Evolutionary conservation across 2,113 vertebrate species (phyloP), one percentile per base, ranked within the genome.

Genomic region (Cephalopterus ornatus): DNA sequence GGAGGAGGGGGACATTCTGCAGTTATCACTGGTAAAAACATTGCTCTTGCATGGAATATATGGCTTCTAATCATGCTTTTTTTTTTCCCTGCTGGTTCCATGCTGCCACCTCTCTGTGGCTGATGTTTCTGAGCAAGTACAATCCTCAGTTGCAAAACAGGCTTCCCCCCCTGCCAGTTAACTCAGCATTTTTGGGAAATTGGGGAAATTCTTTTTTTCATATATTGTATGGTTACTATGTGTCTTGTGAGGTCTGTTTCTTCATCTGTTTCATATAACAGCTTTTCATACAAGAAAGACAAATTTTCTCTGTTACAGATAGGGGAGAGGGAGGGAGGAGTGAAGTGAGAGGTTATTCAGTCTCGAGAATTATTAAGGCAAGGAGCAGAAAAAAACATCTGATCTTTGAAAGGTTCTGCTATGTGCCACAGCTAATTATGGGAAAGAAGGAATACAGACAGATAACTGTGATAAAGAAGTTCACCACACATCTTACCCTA

Each of bases 1-100:
- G 99, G 99, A 87, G 99, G 99, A 88, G 99, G 99, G 11, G 99
- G 99, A 47, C 99, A 99, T 92, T 98, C 99, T 21, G 98, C 97
- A 68, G 41, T 98, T 75, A 77, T 99, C 71, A 99, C 98, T 52
- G 98, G 99, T 99, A 95, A 95, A 82, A 94, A 86, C 50, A 22
- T 75, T 67, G 50, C 59, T 19, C 53, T 95, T 73, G 21, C 7
- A 46, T 7, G 17, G 23, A 14, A 6, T 41, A 8, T 23, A 5
- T 42, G 59, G 39, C 52, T 82, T 92, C 44, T 63, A 53, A 61
- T 44, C 11, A 4, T 9, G n/a, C 47, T 67, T 35, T 16, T 12
- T 12, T 24, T 28, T 47, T 75, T 92, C 23, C 47, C 4, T 81
- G 17, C 50, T 87, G 47, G 24, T 89, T 85, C 30, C 22, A 32